Conservation (phyloP, 2,113 vertebrate species). For the Trachemys scripta region DNA sequence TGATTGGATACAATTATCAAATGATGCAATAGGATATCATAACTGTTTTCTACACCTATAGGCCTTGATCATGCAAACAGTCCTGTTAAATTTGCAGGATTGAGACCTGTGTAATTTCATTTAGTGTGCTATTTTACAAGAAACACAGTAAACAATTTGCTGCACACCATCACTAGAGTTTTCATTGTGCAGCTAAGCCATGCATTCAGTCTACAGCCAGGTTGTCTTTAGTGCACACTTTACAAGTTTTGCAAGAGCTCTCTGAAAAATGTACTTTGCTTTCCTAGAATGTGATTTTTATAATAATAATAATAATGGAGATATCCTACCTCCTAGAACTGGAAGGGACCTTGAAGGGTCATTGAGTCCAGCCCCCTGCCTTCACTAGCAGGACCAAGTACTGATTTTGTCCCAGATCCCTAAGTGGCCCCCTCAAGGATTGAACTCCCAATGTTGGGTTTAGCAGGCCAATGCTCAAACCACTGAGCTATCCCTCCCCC, state of each 20-base stretch:
- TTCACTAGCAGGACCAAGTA: no score
- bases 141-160: neutral
- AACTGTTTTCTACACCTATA: neutral
- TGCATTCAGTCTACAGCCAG: neutral
- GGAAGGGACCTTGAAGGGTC: no score
- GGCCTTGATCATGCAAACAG: neutral
- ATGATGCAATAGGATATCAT: neutral
- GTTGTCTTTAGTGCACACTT: neutral
- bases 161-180: neutral
- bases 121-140: neutral
- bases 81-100: neutral
- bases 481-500: no score
- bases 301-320: no score
- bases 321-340: no score
- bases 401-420: no score
- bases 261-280: neutral
- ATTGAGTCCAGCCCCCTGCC: no score
- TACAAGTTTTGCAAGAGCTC: neutral
- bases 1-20: neutral
- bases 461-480: no score
- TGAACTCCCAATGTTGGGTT: no score
- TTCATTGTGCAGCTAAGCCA: neutral
- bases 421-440: no score
- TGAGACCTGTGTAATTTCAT: neutral
- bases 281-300: neutral